Base-by-base conservation (phyloP, 2,888 invertebrate species). In the Papilio demoleus region DNA sequence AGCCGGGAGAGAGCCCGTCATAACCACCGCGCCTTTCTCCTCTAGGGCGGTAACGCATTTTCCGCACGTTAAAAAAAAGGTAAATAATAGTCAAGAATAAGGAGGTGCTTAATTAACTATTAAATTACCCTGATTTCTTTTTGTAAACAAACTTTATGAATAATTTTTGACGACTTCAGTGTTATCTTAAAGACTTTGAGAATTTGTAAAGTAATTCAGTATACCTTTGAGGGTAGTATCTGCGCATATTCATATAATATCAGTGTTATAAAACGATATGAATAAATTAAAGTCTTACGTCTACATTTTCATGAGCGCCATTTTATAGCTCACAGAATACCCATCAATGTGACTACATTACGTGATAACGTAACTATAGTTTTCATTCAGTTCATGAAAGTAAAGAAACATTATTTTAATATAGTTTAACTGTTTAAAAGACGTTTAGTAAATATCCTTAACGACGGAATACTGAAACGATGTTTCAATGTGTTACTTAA, bases 301-400 rank as follows among this genome's bases (percentile, higher is more conserved):
- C n/a, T n/a, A n/a, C n/a, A n/a, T n/a, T 31, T 31, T 31, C 50
- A 17, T 31, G 31, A 31, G 53, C 53, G 53, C 14, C 53, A 56
- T 56, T 56, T 56, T 56, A 56, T 24, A 17, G 53, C 53, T 56
- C 53, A 56, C 53, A 53, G 53, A 53, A 53, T 53, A 56, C 53
- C 17, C 53, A 56, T 50, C 50, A 50, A 27, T 50, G 27, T 50
- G 27, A 50, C 6, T 50, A 50, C 50, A 11, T 56, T 56, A 56
- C 53, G 27, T 31, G 53, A n/a, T 31, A 56, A 56, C 31, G n/a
- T 17, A 17, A 56, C n/a, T 31, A 56, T 17, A 5, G 17, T 27
- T 56, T 56, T 31, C 4, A 56, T 56, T 56, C 31, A 27, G 8
- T 56, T 27, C 27, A 53, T 24, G 3, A 19, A 50, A 50, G 27